These are phyloP conservation scores for Malacoraja senta DNA, from an alignment of 2,797 vertebrate species.

Conservation along the genomic window DNA sequence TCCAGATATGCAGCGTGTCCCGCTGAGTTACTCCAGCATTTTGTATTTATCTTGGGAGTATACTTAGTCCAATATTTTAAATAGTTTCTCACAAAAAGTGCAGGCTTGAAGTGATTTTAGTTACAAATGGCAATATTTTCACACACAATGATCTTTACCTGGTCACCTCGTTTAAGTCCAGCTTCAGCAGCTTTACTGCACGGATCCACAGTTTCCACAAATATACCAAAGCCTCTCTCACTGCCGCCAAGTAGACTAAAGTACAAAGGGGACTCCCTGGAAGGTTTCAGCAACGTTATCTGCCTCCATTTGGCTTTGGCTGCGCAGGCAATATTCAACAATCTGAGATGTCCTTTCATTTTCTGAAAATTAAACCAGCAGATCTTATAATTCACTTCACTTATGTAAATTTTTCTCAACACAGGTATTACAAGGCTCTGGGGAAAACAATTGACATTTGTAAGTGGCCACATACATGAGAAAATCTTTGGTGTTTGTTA, in stretches of 20 bases:
- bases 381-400: background rate
- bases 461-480: background rate
- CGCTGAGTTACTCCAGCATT: too few relatives aligned
- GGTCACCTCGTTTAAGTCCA: slow-evolving; percentile 90
- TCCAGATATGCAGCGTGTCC: too few relatives aligned
- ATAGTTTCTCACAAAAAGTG: background rate
- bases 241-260: slow-evolving; percentile 84
- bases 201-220: slow-evolving; percentile 78
- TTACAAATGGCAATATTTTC: background rate
- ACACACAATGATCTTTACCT: slow-evolving; percentile 59
- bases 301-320: slow-evolving; percentile 94
- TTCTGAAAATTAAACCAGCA: slow-evolving; percentile 61
- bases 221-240: slow-evolving; percentile 86
- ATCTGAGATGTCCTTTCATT: slow-evolving; percentile 92
- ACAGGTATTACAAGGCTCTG: background rate
- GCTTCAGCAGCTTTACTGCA: slow-evolving; percentile 80
- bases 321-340: slow-evolving; percentile 91
- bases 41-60: background rate
- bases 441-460: background rate
- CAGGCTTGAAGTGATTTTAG: background rate
- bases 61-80: background rate
- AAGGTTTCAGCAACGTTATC: slow-evolving; percentile 80
- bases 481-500: background rate
- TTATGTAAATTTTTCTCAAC: background rate
- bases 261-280: slow-evolving; percentile 76